Percentiles rank a stretch among this genome's conserved stretches.
Evolutionary conservation across 2,113 vertebrate genomes (phyloP).

Genomic region (Scophthalmus maximus): DNA sequence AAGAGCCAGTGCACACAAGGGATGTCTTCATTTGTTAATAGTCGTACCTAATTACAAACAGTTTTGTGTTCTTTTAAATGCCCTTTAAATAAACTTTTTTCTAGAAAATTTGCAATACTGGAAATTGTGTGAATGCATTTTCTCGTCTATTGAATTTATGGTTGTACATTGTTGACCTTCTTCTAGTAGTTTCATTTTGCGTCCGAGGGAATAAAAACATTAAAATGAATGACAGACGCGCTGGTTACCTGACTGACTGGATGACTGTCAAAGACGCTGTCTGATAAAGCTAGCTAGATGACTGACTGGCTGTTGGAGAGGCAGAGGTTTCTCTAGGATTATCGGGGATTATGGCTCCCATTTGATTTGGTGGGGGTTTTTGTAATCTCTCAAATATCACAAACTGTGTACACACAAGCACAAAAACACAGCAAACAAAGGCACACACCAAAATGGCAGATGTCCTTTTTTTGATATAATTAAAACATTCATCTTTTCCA

Average conservation of each 20-base stretch:
- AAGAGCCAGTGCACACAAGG: no score
- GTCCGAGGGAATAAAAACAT: not conserved
- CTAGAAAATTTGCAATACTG: no score
- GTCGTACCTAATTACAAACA: no score
- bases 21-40: no score
- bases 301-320: slow-evolving; percentile 38
- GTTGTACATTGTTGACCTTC: no score
- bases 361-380: slow-evolving; percentile 55
- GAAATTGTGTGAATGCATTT: no score
- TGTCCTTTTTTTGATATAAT: not conserved
- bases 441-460: not conserved
- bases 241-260: not conserved
- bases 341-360: slow-evolving; percentile 61
- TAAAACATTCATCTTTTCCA: not conserved
- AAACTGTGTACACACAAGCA: slow-evolving; percentile 26
- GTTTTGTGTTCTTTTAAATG: no score
- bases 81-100: no score
- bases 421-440: slow-evolving; percentile 9
- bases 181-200: no score
- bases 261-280: not conserved
- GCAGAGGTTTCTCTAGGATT: slow-evolving; percentile 67
- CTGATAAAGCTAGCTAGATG: slow-evolving; percentile 34
- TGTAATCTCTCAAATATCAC: slow-evolving; percentile 57
- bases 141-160: no score
- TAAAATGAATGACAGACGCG: not conserved